These are phyloP conservation scores for Caenorhabditis virilis DNA, from an alignment of 2,888 invertebrate species.

Conservation along the genomic window DNA sequence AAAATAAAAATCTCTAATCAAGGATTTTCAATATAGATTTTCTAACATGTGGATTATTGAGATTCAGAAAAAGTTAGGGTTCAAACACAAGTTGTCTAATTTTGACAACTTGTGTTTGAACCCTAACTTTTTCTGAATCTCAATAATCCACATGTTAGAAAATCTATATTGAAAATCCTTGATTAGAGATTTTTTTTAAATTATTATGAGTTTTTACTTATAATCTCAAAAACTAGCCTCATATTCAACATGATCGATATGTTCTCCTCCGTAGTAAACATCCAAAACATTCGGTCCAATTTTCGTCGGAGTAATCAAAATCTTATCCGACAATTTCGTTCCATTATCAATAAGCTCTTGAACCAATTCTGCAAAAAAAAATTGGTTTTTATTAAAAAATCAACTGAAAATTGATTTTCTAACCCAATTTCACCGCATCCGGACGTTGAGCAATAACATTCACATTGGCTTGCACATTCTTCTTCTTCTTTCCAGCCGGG, in stretches of 20 bases:
- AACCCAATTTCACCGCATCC: slow-evolving; percentile 18
- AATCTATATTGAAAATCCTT: no score
- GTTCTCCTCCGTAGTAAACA: slow-evolving; percentile 40
- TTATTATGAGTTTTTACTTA: no score
- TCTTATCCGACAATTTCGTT: slow-evolving; percentile 10
- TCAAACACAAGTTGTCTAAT: no score
- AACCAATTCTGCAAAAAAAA: slow-evolving; percentile 5
- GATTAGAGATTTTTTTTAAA: not conserved
- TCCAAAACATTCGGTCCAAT: slow-evolving; percentile 30
- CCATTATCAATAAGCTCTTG: slow-evolving; percentile 19
- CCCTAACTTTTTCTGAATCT: no score
- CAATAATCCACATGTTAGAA: no score
- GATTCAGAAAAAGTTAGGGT: no score
- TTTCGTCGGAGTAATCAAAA: slow-evolving; percentile 27
- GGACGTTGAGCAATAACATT: slow-evolving; percentile 22
- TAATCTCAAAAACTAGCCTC: slow-evolving; percentile 31
- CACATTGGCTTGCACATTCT: slow-evolving; percentile 10
- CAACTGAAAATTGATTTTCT: not conserved
- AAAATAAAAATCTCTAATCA: no score
- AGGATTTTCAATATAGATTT: no score
- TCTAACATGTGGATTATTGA: no score
- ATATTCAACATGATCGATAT: slow-evolving; percentile 38
- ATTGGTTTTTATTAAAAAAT: not conserved
- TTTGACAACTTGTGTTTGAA: no score
- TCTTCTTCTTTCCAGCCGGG: slow-evolving; percentile 19